A percentile compares a stretch with the other conserved stretches of the same genome.
phyloP scores from a whole-genome alignment of 2,797 vertebrate species.

The Malacoraja senta region DNA sequence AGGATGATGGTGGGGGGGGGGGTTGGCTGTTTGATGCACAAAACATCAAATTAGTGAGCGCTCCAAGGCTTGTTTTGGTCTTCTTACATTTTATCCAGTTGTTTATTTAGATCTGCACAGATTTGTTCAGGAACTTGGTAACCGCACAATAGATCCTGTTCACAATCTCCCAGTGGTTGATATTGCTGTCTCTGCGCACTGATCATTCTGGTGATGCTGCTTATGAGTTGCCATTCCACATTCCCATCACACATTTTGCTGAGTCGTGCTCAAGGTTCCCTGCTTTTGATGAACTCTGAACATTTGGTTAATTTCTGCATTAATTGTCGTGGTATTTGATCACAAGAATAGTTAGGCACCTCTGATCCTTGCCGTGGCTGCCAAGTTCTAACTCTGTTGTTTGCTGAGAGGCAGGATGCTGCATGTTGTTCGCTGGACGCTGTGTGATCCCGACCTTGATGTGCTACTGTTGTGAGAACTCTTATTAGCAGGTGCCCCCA shows the following conservation, averaged over 20 bases:
- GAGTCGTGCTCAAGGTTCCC: background rate
- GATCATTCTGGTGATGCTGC: background rate
- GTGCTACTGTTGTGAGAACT: background rate
- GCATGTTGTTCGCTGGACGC: background rate
- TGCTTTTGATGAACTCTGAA: background rate
- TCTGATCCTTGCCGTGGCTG: background rate
- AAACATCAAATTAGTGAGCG: too few relatives aligned
- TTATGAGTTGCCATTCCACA: background rate
- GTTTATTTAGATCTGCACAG: background rate
- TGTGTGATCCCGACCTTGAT: background rate
- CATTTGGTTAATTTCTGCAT: background rate
- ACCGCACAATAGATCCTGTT: background rate
- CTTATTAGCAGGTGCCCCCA: background rate
- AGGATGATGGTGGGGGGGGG: background rate
- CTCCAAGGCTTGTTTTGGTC: background rate
- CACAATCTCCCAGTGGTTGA: background rate
- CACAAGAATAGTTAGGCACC: background rate
- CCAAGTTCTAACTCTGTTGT: background rate
- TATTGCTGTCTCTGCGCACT: background rate
- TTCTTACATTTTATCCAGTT: background rate
- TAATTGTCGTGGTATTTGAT: background rate
- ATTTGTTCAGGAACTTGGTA: background rate
- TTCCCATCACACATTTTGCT: background rate
- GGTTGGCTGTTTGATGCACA: too few relatives aligned
- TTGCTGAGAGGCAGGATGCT: slow-evolving; percentile 9